Conservation (phyloP, 2,797 vertebrate species). For the Hemitrygon akajei region DNA sequence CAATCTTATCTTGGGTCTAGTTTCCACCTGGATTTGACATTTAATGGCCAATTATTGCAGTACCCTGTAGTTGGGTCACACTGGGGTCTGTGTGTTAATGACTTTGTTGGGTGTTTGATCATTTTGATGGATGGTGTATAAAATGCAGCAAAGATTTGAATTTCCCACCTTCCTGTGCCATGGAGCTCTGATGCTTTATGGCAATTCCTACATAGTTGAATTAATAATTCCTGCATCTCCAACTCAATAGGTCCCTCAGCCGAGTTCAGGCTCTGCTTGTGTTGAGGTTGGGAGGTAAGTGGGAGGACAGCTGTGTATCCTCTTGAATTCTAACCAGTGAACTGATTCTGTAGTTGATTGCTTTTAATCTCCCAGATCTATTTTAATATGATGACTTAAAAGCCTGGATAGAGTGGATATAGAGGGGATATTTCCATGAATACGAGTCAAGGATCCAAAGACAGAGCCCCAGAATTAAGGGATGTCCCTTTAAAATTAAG, state of each 20-base stretch:
- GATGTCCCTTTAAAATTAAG: no score
- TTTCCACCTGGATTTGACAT: background rate
- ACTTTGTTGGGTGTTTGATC: background rate
- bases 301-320: background rate
- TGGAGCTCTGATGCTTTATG: background rate
- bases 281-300: background rate
- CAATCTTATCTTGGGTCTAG: background rate
- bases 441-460: no score
- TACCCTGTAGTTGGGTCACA: background rate
- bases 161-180: background rate
- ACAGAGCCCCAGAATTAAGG: no score
- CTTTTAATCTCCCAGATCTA: background rate
- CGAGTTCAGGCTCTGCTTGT: background rate
- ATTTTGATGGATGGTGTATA: conserved; percentile 3
- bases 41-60: background rate
- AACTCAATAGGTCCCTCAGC: background rate
- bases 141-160: background rate
- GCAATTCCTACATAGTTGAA: background rate
- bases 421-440: no score
- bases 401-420: no score
- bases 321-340: background rate
- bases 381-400: no score
- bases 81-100: background rate
- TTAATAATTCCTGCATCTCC: background rate
- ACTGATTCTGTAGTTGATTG: background rate